Base-by-base conservation (phyloP, 2,113 vertebrate species). In the Toxotes chatareus region DNA sequence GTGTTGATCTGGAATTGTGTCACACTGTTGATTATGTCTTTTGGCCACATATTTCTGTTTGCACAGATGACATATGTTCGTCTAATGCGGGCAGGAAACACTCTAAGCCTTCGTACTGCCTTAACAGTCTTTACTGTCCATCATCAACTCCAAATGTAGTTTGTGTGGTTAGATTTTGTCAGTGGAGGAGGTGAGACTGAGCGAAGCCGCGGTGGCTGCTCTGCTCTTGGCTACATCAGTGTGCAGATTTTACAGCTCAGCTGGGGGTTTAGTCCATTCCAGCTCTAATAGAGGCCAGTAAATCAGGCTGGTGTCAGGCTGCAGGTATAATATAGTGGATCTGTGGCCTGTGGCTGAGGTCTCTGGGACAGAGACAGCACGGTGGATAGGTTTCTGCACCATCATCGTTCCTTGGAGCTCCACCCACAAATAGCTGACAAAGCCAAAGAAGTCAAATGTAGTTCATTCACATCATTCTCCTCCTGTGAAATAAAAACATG, bases 251-350 rank as follows among this genome's bases (percentile, higher is more conserved):
- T 78, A 87, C 76, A 63, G 51, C 69, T 49, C 68, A 77, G 59
- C 46, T 3, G 69, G 82, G 81, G 64, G 65, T 79, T 89, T 83
- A 86, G 77, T 72, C 75, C 70, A 71, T 63, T 88, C 82, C 85
- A 76, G 83, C 38, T n/a, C 76, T 82, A 86, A 90, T 69, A 85
- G 66, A 74, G 66, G 71, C 71, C 82, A 76, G 68, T 93, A 92
- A 94, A 91, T 93, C 88, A 90, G 72, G 31, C 73, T 79, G 81
- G 68, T 74, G 76, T 89, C 79, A 75, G 82, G 59, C 80, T 83
- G 63, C 74, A 79, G 76, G 82, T 88, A 80, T 80, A 86, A 92
- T 86, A 67, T 46, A 83, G 62, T 64, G 60, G 46, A 63, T 49
- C 73, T 88, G 80, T 57, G 72, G 83, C 59, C 76, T 70, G 59